Evolutionary conservation across 2,113 vertebrate species (phyloP), one percentile per base, ranked within the genome.

Genomic region (Rhinoderma darwinii): DNA sequence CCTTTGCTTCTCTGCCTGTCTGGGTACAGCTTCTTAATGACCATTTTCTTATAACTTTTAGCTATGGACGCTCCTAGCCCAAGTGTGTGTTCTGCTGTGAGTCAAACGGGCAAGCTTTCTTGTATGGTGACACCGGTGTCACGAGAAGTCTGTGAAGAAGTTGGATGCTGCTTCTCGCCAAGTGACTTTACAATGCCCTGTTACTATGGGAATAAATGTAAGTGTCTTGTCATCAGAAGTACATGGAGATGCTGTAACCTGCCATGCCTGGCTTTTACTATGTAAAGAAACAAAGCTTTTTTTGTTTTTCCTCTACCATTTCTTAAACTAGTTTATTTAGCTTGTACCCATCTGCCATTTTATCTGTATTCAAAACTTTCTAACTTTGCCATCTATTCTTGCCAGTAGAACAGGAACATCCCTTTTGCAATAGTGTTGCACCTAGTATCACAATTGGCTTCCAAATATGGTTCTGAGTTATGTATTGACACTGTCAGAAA

Each of bases 181-280:
- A 76, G 72, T 35, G 89, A 91, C 73, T 85, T 77, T 7, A 25
- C 35, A 47, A 89, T 68, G 18, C 88, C 90, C 75, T 94, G 93
- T 89, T 94, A 90, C 41, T 94, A 92, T 6, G 93, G 91, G 68
- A 93, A 93, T 84, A 92, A 76, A 80, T 92, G 93, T 93, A 82
- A 75, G 51, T 11, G 0, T 11, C 8, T 0, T 77, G 1, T n/a
- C 47, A n/a, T n/a, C n/a, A 18, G 11, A 54, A 54, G 51, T 17
- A 54, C 51, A 54, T 4, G 51, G 14, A 54, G 51, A 54, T 54
- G 51, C 20, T 73, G n/a, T n/a, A n/a, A n/a, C n/a, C n/a, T n/a
- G n/a, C n/a, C n/a, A n/a, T n/a, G n/a, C n/a, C n/a, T n/a, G n/a
- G n/a, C n/a, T n/a, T n/a, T n/a, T n/a, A n/a, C n/a, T n/a, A n/a